These are phyloP conservation scores for Solea solea DNA, from an alignment of 2,113 vertebrate genomes.

Conservation along the genomic window DNA sequence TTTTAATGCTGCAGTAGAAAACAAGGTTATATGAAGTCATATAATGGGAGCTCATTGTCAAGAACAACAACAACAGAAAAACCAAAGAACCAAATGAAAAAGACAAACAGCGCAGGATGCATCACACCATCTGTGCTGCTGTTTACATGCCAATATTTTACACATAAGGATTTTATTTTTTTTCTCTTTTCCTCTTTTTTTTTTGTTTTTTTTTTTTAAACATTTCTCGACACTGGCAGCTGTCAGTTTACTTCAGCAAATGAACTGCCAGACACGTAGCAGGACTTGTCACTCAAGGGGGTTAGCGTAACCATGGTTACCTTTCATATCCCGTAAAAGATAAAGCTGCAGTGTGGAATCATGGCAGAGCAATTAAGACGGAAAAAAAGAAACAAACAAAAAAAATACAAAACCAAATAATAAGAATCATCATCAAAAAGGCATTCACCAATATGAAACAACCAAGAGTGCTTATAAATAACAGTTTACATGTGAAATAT, in stretches of 20 bases:
- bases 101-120: slow-evolving; percentile 90
- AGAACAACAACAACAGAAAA: slow-evolving; percentile 84
- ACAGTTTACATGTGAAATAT: slow-evolving; percentile 92
- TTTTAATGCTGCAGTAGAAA: slow-evolving; percentile 99
- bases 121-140: slow-evolving; percentile 96
- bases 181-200: slow-evolving; percentile 66
- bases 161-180: slow-evolving; percentile 86
- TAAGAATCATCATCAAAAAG: slow-evolving; percentile 81
- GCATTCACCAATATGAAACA: slow-evolving; percentile 93
- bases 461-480: slow-evolving; percentile 94
- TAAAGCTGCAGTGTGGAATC: slow-evolving; percentile 96
- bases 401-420: slow-evolving; percentile 9
- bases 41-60: slow-evolving; percentile 98
- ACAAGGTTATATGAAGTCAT: slow-evolving; percentile 99
- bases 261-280: slow-evolving; percentile 95
- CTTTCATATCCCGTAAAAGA: slow-evolving; percentile 93
- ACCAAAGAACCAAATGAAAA: slow-evolving; percentile 74
- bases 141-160: slow-evolving; percentile 99
- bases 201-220: slow-evolving; percentile 63
- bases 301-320: slow-evolving; percentile 97
- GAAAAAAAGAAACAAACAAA: slow-evolving; percentile 89
- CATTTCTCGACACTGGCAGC: slow-evolving; percentile 89
- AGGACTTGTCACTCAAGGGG: slow-evolving; percentile 91
- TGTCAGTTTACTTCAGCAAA: slow-evolving; percentile 98
- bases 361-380: slow-evolving; percentile 95